These are phyloP conservation scores for Pediacus dermestoides DNA, from an alignment of 2,888 invertebrate genomes.

Conservation along the genomic window DNA sequence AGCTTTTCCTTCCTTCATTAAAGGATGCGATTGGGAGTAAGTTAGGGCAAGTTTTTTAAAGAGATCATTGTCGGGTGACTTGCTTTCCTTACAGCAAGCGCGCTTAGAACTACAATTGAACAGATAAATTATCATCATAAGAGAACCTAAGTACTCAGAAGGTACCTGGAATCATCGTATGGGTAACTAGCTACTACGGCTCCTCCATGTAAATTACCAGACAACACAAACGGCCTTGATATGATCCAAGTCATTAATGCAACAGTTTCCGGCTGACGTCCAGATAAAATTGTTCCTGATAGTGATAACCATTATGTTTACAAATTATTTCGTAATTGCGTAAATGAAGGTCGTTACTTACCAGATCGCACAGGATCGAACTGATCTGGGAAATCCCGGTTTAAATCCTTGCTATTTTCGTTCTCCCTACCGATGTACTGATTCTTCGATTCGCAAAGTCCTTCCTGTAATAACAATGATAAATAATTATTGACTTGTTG, in stretches of 20 bases:
- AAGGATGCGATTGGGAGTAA: conserved; percentile 71
- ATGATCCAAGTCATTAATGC: conserved; percentile 88
- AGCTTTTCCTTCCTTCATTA: conserved; percentile 72
- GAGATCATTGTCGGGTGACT: conserved; percentile 76
- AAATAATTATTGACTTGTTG: conserved; percentile 3
- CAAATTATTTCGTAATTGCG: not conserved
- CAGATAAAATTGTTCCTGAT: conserved; percentile 52
- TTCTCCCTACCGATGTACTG: conserved; percentile 75
- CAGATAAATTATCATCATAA: conserved; percentile 6
- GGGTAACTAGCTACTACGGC: conserved; percentile 98
- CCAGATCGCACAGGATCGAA: conserved; percentile 52
- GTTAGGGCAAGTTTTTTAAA: conserved; percentile 74
- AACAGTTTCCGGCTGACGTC: conserved; percentile 80
- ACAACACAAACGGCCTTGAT: conserved; percentile 83
- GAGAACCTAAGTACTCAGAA: conserved; percentile 8
- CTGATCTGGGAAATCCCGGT: conserved; percentile 91
- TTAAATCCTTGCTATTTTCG: conserved; percentile 76
- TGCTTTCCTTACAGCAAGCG: conserved; percentile 69
- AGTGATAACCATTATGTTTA: conserved; percentile 1
- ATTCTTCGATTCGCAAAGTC: conserved; percentile 67
- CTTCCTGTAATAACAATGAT: conserved; percentile 62
- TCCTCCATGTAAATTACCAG: conserved; percentile 94
- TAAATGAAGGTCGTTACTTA: conserved; percentile 15
- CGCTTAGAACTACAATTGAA: conserved; percentile 46
- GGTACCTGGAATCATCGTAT: conserved; percentile 79